Evolutionary conservation across 1,140 invertebrate genomes (phyloP), one percentile per base, ranked within the genome.

Genomic region (Acromyrmex charruanus): DNA sequence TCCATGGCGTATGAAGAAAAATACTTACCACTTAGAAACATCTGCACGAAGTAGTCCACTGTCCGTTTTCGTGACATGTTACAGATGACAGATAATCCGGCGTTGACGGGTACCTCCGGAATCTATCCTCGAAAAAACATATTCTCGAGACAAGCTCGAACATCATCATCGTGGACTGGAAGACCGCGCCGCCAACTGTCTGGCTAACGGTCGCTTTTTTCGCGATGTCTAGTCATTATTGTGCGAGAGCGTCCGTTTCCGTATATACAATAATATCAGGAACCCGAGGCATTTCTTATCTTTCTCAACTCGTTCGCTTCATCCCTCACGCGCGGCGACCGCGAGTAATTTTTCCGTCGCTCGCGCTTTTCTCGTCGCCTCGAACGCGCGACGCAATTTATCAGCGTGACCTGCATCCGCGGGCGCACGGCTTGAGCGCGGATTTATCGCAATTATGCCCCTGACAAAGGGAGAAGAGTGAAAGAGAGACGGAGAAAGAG

Each of bases 301-400:
- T 44, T 31, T 44, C 28, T 10, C 28, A 39, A 35, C 72, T 28
- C 12, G 7, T 14, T 35, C 59, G 25, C 53, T 58, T 3, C 35
- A 35, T 86, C 53, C 28, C 28, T 85, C 65, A 14, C 39, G 25
- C 72, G 28, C 77, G 10, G n/a, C 35, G 31, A 65, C 49, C 55
- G 51, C 59, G 61, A n/a, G 31, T 55, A 61, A 84, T 75, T 84
- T 84, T 84, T 84, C 55, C 44, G 39, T 82, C 68, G 71, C 28
- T 3, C 35, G 49, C 82, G 65, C 75, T 69, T 86, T 86, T 86
- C 75, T 86, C 84, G 84, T 86, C 61, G 77, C 85, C 51, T 82
- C 28, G 65, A 86, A 86, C 65, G 77, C 61, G 65, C 77, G 77
- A 84, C 80, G 80, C 80, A 84, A 84, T 84, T 84, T 84, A 84